Percentiles rank a stretch among this genome's conserved stretches.
These are phyloP conservation scores for Sphaerodactylus townsendi DNA, from an alignment of 2,113 vertebrate species.

Conservation along the genomic window DNA sequence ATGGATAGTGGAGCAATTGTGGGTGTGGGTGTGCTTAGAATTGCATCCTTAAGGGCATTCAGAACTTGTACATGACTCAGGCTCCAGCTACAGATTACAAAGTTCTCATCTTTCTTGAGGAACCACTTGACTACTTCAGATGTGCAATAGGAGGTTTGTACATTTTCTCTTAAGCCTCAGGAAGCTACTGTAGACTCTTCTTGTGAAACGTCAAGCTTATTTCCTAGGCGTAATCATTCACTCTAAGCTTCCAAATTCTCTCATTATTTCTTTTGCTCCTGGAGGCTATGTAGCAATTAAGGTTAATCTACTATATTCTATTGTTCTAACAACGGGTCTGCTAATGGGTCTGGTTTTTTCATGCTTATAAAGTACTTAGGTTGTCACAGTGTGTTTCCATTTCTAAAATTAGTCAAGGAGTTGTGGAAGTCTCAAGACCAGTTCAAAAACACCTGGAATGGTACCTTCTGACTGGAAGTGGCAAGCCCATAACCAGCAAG, in stretches of 20 bases:
- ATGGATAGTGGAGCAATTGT: too few relatives aligned
- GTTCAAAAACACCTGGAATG: background rate
- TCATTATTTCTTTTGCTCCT: constrained; percentile 2
- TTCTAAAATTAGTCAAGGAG: constrained; percentile 1
- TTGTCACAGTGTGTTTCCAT: background rate
- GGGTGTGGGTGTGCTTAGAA: too few relatives aligned
- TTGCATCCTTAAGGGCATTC: too few relatives aligned
- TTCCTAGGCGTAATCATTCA: background rate
- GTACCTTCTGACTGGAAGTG: background rate
- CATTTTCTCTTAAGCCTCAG: too few relatives aligned
- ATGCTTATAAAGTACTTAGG: background rate
- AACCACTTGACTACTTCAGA: too few relatives aligned
- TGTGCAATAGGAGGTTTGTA: too few relatives aligned
- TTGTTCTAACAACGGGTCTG: background rate
- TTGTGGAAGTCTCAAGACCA: background rate
- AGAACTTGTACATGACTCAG: too few relatives aligned
- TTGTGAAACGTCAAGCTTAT: background rate
- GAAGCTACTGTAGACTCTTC: too few relatives aligned
- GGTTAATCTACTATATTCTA: background rate
- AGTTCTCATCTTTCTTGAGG: too few relatives aligned
- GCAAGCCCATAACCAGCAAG: background rate
- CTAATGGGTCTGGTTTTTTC: background rate
- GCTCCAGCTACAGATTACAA: too few relatives aligned
- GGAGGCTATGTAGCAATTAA: background rate
- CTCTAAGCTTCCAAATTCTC: background rate